Percentiles rank a stretch among this genome's conserved stretches.
phyloP scores from a whole-genome alignment of 2,797 vertebrate genomes.

The Leptatherina wallacei region DNA sequence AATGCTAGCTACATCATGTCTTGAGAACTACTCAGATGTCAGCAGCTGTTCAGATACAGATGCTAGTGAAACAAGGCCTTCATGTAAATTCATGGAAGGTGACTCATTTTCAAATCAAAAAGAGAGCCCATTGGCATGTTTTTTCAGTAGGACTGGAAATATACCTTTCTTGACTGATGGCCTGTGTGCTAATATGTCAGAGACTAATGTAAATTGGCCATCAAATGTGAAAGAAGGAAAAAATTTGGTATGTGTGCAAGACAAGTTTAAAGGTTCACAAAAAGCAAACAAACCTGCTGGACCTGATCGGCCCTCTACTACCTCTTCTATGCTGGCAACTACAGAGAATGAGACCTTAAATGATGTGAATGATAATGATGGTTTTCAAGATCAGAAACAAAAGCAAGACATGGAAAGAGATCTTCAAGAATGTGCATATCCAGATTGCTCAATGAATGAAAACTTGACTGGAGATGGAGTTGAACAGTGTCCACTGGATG shows the following conservation, averaged over 20 bases:
- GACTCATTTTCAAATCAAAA: slow-evolving; percentile 47
- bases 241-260: slow-evolving; percentile 33
- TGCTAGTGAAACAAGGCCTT: slow-evolving; percentile 56
- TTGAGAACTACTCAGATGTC: slow-evolving; percentile 79
- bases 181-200: slow-evolving; percentile 29
- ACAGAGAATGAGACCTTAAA: slow-evolving; percentile 17
- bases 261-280: slow-evolving; percentile 7
- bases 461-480: slow-evolving; percentile 20
- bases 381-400: slow-evolving; percentile 27
- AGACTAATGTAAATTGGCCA: slow-evolving; percentile 20
- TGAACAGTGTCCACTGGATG: background rate
- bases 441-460: slow-evolving; percentile 28
- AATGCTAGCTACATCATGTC: slow-evolving; percentile 61
- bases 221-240: slow-evolving; percentile 29
- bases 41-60: slow-evolving; percentile 80
- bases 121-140: slow-evolving; percentile 55
- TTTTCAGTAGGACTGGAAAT: slow-evolving; percentile 42
- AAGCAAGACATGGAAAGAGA: slow-evolving; percentile 1
- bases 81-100: slow-evolving; percentile 67
- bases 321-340: slow-evolving; percentile 5
- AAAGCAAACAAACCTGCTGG: slow-evolving; percentile 5
- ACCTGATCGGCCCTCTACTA: slow-evolving; percentile 10
- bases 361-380: slow-evolving; percentile 2
- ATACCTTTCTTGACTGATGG: slow-evolving; percentile 27
- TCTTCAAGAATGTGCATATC: slow-evolving; percentile 10